Conservation (phyloP, 2,113 vertebrate species). For the Serinus canaria region DNA sequence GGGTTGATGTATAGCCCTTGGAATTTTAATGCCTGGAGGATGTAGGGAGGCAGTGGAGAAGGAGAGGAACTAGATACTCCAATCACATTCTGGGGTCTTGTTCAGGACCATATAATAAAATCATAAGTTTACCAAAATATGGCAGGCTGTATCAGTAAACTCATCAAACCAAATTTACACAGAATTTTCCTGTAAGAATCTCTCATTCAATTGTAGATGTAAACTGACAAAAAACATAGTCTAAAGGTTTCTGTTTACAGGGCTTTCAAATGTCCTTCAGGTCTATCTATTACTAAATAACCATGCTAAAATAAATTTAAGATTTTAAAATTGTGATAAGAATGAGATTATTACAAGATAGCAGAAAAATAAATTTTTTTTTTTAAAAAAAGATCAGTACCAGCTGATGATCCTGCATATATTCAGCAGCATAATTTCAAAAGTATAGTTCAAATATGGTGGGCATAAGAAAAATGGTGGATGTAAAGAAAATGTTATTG, state of each 20-base stretch:
- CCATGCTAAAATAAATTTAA: background rate
- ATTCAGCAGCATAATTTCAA: background rate
- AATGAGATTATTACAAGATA: background rate
- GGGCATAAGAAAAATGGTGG: background rate
- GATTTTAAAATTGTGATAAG: background rate
- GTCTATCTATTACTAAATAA: background rate
- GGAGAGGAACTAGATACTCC: background rate
- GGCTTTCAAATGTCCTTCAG: background rate
- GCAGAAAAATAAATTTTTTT: background rate
- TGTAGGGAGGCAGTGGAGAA: background rate
- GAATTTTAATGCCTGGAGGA: background rate
- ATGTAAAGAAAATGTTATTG: background rate
- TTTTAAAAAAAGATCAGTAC: background rate
- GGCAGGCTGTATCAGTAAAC: background rate
- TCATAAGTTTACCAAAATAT: background rate
- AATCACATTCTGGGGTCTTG: background rate
- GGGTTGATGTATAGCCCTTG: background rate
- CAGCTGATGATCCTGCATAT: background rate
- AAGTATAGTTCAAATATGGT: background rate
- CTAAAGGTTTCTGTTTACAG: background rate
- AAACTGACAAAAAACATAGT: background rate
- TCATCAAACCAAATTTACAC: background rate
- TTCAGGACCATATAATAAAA: background rate
- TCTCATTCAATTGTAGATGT: background rate
- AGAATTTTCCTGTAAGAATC: background rate